Conservation (phyloP, 2,797 vertebrate genomes). For the Ambastaia sidthimunki region DNA sequence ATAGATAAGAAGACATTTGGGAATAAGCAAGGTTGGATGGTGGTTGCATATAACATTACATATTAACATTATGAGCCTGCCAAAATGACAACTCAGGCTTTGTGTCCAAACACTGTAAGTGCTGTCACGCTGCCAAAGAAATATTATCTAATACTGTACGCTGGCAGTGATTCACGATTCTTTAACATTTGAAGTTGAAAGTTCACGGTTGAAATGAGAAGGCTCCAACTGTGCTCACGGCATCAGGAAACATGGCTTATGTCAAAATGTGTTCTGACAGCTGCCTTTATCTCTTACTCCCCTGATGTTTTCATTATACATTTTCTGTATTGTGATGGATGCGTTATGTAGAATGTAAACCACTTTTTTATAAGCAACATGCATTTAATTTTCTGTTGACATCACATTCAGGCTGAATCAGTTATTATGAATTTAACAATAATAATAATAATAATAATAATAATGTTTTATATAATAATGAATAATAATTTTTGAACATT, state of each 20-base stretch:
- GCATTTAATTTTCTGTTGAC: not conserved
- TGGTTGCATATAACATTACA: not conserved
- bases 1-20: not conserved
- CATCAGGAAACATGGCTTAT: slow-evolving; percentile 19
- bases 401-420: not conserved
- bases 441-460: too few relatives aligned
- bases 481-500: slow-evolving; percentile 24
- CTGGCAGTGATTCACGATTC: not conserved
- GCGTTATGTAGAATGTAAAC: not conserved
- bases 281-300: slow-evolving; percentile 6
- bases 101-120: slow-evolving; percentile 13
- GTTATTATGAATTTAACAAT: too few relatives aligned
- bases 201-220: slow-evolving; percentile 33
- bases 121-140: slow-evolving; percentile 6
- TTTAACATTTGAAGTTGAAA: slow-evolving; percentile 52
- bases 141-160: slow-evolving; percentile 22
- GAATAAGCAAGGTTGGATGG: slow-evolving; percentile 1
- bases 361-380: not conserved
- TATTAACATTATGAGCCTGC: not conserved
- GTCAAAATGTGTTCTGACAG: slow-evolving; percentile 32
- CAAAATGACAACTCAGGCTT: slow-evolving; percentile 3
- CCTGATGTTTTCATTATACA: slow-evolving; percentile 12
- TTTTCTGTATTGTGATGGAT: not conserved
- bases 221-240: slow-evolving; percentile 1
- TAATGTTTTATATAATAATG: slow-evolving; percentile 27